A percentile compares a stretch with the other conserved stretches of the same genome.
These are phyloP conservation scores for Archegozetes longisetosus DNA, from an alignment of 1,140 invertebrate genomes.

Conservation along the genomic window DNA sequence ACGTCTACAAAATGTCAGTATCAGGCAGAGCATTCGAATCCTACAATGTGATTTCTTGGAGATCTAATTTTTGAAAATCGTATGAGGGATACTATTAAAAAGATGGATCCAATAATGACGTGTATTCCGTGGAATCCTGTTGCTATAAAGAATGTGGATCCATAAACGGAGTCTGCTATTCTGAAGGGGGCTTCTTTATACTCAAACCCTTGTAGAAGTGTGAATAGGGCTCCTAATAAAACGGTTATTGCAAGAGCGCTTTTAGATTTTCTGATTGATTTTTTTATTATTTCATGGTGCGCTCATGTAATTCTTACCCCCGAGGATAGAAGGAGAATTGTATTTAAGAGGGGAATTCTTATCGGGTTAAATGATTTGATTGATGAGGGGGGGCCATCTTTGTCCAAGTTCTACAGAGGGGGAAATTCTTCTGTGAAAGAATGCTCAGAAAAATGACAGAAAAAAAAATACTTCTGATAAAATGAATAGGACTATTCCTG, in stretches of 20 bases:
- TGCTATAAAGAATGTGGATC: constrained; percentile 47
- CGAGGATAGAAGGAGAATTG: constrained; percentile 38
- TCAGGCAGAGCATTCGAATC: constrained; percentile 49
- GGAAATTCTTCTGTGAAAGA: constrained; percentile 43
- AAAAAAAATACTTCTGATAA: constrained; percentile 44
- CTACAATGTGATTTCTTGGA: constrained; percentile 42
- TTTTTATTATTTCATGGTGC: constrained; percentile 39
- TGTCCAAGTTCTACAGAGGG: constrained; percentile 40
- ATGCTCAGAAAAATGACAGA: constrained; percentile 43
- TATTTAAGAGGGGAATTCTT: constrained; percentile 44
- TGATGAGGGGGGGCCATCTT: constrained; percentile 40
- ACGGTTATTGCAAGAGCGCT: constrained; percentile 32
- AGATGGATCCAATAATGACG: constrained; percentile 48
- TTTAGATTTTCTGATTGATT: constrained; percentile 31
- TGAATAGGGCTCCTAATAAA: constrained; percentile 38
- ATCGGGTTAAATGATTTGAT: constrained; percentile 43
- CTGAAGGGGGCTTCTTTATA: constrained; percentile 34
- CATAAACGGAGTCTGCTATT: constrained; percentile 43
- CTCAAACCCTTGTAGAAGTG: constrained; percentile 28
- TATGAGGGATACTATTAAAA: constrained; percentile 38
- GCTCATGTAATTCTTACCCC: constrained; percentile 39
- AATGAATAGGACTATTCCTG: constrained; percentile 46
- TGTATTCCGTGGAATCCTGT: constrained; percentile 55
- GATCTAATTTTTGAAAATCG: constrained; percentile 38
- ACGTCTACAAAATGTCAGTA: constrained; percentile 59